Evolutionary conservation across 30 jellyfish, hydroid and myxozoan genomes (phyloP).

Genomic region (Catostylus mosaicus): DNA sequence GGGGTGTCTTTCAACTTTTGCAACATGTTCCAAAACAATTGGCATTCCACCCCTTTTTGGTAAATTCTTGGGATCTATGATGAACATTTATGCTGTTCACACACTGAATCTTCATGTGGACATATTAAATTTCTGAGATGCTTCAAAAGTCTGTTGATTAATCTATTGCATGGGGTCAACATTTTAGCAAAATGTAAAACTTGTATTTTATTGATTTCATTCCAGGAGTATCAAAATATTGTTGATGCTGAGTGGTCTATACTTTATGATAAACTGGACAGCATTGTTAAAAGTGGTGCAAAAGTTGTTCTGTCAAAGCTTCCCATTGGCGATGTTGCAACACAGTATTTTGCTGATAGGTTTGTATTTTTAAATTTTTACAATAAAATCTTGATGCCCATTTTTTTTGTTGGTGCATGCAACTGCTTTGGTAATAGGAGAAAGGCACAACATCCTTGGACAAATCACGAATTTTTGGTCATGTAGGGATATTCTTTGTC

Average conservation of each 20-base stretch:
- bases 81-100: constrained; percentile 26
- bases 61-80: constrained; percentile 18
- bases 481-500: no score
- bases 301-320: constrained; percentile 96
- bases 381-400: no score
- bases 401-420: no score
- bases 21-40: no score
- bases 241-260: constrained; percentile 99
- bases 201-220: background rate
- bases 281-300: constrained; percentile 97
- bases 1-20: no score
- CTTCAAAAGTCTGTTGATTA: background rate
- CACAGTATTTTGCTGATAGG: constrained; percentile 99
- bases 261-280: constrained; percentile 93
- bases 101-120: constrained; percentile 30
- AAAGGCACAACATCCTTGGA: no score
- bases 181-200: background rate
- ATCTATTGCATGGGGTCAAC: background rate
- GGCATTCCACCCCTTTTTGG: no score
- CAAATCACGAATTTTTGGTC: no score
- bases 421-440: no score
- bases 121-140: constrained; percentile 14
- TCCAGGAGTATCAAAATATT: constrained; percentile 96
- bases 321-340: constrained; percentile 99
- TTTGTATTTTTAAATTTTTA: constrained; percentile 12